phyloP scores from a whole-genome alignment of 2,888 invertebrate genomes.

The Shargacucullia verbasci region DNA sequence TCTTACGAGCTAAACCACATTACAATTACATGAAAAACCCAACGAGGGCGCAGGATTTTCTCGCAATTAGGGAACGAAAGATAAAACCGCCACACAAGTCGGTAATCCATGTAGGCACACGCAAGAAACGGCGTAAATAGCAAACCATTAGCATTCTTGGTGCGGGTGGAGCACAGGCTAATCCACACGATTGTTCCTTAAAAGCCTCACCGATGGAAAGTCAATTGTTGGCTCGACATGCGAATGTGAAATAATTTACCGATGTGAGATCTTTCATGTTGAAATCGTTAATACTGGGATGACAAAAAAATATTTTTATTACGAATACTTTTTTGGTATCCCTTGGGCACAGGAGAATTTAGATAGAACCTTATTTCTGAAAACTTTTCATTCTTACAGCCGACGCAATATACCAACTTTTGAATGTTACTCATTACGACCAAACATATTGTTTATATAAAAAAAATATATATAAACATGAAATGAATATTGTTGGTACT shows the following conservation, averaged over 20 bases:
- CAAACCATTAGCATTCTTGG: conserved; percentile 67
- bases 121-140: conserved; percentile 59
- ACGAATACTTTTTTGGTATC: too few relatives aligned
- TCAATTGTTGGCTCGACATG: conserved; percentile 63
- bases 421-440: too few relatives aligned
- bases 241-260: conserved; percentile 47
- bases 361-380: too few relatives aligned
- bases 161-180: conserved; percentile 60
- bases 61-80: conserved; percentile 39
- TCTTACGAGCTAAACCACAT: conserved; percentile 12
- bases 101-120: conserved; percentile 50
- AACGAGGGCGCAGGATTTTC: conserved; percentile 24
- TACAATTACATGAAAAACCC: conserved; percentile 15
- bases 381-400: too few relatives aligned
- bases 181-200: conserved; percentile 71
- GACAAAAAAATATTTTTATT: too few relatives aligned
- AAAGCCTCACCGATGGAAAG: conserved; percentile 67
- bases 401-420: too few relatives aligned
- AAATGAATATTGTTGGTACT: too few relatives aligned
- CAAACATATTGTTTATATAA: too few relatives aligned
- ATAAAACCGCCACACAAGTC: conserved; percentile 45
- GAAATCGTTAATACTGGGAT: not conserved
- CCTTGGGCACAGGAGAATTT: too few relatives aligned
- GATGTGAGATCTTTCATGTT: conserved; percentile 16
- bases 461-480: too few relatives aligned